Evolutionary conservation across 1,140 invertebrate species (phyloP).

Genomic region (Charaxes varanes): DNA sequence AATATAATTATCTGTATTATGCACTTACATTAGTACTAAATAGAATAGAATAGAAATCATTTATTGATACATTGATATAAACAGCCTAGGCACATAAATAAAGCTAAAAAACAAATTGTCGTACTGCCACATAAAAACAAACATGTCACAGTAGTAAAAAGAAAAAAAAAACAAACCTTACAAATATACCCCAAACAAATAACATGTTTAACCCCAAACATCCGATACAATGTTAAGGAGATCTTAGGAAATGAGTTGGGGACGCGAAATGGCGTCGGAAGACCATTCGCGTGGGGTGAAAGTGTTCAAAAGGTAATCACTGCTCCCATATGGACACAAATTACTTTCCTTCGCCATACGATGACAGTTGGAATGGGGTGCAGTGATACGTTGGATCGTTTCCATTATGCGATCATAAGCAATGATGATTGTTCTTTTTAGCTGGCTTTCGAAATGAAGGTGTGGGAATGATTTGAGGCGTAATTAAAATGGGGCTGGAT

Average conservation of each 20-base stretch:
- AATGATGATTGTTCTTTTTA: slow-evolving; percentile 16
- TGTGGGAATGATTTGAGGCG: too few relatives aligned
- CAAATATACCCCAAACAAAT: slow-evolving; percentile 7
- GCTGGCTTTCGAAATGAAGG: not conserved
- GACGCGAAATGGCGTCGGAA: slow-evolving; percentile 48
- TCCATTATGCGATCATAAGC: slow-evolving; percentile 19
- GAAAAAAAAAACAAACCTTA: too few relatives aligned
- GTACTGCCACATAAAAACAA: too few relatives aligned
- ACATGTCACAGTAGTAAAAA: too few relatives aligned
- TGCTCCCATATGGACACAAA: slow-evolving; percentile 69
- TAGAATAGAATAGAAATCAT: too few relatives aligned
- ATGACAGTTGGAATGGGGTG: slow-evolving; percentile 62
- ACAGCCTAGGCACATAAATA: too few relatives aligned
- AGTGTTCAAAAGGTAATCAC: slow-evolving; percentile 64
- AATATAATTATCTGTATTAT: too few relatives aligned
- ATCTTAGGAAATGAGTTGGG: slow-evolving; percentile 53
- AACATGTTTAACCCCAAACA: slow-evolving; percentile 13
- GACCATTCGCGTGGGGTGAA: slow-evolving; percentile 45
- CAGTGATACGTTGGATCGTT: slow-evolving; percentile 21
- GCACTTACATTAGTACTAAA: too few relatives aligned
- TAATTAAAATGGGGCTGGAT: too few relatives aligned
- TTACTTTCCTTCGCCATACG: slow-evolving; percentile 58
- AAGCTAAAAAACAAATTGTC: too few relatives aligned
- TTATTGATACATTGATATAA: too few relatives aligned
- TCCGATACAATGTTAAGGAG: slow-evolving; percentile 36